phyloP scores from a whole-genome alignment of 2,113 vertebrate genomes.

The Chauna torquata region DNA sequence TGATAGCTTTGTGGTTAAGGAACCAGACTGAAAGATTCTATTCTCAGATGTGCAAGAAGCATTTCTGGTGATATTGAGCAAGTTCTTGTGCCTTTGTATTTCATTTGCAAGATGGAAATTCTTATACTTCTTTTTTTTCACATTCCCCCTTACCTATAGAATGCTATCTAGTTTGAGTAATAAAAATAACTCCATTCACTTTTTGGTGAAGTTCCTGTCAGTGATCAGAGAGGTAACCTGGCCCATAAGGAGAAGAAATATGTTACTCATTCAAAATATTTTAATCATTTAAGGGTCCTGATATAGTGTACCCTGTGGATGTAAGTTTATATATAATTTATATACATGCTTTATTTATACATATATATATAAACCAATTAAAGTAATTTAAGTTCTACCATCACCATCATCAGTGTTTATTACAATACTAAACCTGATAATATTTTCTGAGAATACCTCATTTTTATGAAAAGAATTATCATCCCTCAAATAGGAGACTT shows the following conservation, averaged over 20 bases:
- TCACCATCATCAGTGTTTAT: not conserved
- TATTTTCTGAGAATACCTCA: not conserved
- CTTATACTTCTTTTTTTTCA: not conserved
- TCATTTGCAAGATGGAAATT: not conserved
- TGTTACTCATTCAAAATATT: not conserved
- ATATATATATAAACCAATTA: not conserved
- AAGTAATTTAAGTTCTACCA: not conserved
- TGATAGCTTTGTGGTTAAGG: not conserved
- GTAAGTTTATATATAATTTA: not conserved
- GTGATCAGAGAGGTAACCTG: not conserved
- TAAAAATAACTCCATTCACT: not conserved
- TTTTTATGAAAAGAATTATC: not conserved
- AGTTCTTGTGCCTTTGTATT: not conserved
- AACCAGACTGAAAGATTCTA: not conserved
- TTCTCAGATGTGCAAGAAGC: not conserved
- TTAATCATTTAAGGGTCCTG: not conserved
- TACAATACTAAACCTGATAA: not conserved
- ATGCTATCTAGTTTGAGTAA: not conserved
- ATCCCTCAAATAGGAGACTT: not conserved
- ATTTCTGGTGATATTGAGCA: not conserved
- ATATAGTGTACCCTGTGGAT: not conserved
- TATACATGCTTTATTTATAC: not conserved
- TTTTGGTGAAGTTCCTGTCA: not conserved
- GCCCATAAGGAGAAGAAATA: not conserved
- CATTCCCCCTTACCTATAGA: not conserved